Evolutionary conservation across 1,140 invertebrate species (phyloP).

Genomic region (Agrypnia vestita): DNA sequence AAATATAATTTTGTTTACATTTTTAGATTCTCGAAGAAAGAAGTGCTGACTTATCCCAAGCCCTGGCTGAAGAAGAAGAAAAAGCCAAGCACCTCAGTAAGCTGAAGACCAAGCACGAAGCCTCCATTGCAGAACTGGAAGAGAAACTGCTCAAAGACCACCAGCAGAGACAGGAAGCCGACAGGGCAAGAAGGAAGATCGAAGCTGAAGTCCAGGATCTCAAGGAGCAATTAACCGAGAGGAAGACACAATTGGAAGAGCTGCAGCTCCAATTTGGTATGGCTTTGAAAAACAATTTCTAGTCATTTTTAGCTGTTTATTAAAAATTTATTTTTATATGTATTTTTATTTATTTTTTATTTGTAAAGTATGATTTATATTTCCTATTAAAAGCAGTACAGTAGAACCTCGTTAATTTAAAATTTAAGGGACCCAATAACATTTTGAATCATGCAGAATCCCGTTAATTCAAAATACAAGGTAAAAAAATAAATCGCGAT

Average conservation of each 20-base stretch:
- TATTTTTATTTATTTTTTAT: no score
- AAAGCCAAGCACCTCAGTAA: slow-evolving; percentile 97
- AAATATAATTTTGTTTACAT: slow-evolving; percentile 56
- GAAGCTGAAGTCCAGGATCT: slow-evolving; percentile 91
- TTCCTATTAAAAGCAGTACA: no score
- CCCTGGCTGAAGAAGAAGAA: slow-evolving; percentile 97
- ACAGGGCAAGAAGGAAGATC: slow-evolving; percentile 91
- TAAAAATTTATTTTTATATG: no score
- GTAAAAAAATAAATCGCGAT: no score
- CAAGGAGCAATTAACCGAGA: slow-evolving; percentile 94
- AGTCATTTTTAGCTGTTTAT: no score
- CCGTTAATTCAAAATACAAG: no score
- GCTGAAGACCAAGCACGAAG: slow-evolving; percentile 95
- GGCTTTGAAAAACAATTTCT: slow-evolving; percentile 16
- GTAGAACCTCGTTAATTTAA: no score
- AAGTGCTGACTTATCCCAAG: slow-evolving; percentile 90
- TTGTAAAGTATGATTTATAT: no score
- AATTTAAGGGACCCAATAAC: no score
- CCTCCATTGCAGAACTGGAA: slow-evolving; percentile 95
- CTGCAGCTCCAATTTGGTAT: slow-evolving; percentile 88
- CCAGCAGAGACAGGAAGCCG: slow-evolving; percentile 93
- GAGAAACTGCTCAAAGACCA: slow-evolving; percentile 94
- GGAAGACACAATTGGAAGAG: slow-evolving; percentile 91
- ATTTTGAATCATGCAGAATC: no score
- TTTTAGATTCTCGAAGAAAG: slow-evolving; percentile 88